Evolutionary conservation across 2,113 vertebrate species (phyloP).

Genomic region (Pseudopodoces humilis): DNA sequence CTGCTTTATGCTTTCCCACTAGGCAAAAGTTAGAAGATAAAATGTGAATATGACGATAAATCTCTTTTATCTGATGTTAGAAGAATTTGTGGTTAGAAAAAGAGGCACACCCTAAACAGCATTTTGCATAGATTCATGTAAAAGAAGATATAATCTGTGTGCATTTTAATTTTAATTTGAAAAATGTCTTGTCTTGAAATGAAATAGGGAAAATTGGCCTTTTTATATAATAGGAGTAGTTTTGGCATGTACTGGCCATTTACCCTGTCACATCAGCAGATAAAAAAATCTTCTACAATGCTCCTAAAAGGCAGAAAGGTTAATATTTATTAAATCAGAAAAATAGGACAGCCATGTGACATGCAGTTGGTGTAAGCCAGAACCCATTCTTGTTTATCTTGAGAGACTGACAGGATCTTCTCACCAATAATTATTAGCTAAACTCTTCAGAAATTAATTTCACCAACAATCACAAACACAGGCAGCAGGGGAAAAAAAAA

Average conservation of each 20-base stretch:
- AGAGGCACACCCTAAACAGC: conserved; percentile 41
- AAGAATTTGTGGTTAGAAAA: background rate
- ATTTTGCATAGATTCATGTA: conserved; percentile 21
- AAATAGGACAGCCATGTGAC: background rate
- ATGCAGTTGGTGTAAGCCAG: background rate
- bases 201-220: conserved; percentile 24
- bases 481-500: background rate
- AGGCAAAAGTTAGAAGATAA: conserved; percentile 47
- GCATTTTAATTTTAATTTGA: conserved; percentile 53
- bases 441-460: conserved; percentile 37
- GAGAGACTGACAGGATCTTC: background rate
- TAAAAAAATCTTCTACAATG: background rate
- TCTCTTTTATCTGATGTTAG: conserved; percentile 52
- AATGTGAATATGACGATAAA: conserved; percentile 10
- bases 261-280: background rate
- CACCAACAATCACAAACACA: background rate
- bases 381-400: background rate
- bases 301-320: background rate
- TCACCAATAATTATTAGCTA: conserved; percentile 7
- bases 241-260: background rate
- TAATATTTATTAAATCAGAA: conserved; percentile 33
- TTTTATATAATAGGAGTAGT: conserved; percentile 15
- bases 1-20: background rate
- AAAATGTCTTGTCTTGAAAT: conserved; percentile 40
- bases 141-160: conserved; percentile 32